These are phyloP conservation scores for Heliconius cydno DNA, from an alignment of 2,888 invertebrate species.

Conservation along the genomic window DNA sequence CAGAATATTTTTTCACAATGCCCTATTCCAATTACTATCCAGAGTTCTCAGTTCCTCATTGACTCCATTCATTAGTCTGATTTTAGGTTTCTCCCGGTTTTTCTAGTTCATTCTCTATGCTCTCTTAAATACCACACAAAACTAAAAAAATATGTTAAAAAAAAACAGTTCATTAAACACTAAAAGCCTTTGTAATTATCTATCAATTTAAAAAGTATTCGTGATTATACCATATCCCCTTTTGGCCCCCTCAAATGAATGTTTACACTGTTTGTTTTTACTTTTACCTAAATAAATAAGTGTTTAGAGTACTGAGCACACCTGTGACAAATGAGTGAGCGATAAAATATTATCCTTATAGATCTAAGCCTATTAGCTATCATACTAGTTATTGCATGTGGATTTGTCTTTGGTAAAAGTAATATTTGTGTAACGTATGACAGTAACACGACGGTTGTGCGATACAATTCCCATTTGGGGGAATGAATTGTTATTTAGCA, in stretches of 20 bases:
- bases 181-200: not conserved
- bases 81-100: too few relatives aligned
- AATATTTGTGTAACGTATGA: not conserved
- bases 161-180: not conserved
- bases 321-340: slow-evolving; percentile 15
- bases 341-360: slow-evolving; percentile 5
- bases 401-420: not conserved
- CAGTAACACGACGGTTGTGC: too few relatives aligned
- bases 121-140: too few relatives aligned
- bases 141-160: not conserved
- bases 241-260: slow-evolving; percentile 20
- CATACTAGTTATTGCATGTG: not conserved
- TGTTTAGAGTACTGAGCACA: slow-evolving; percentile 5
- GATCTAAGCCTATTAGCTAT: not conserved
- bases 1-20: too few relatives aligned
- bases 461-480: too few relatives aligned
- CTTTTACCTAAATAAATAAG: slow-evolving; percentile 27
- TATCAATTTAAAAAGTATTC: not conserved
- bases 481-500: too few relatives aligned
- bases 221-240: not conserved
- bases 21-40: too few relatives aligned
- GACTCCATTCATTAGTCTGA: too few relatives aligned
- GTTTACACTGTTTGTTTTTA: slow-evolving; percentile 29
- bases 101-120: too few relatives aligned
- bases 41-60: too few relatives aligned